Percentiles rank a stretch among this genome's conserved stretches.
phyloP scores from a whole-genome alignment of 2,888 invertebrate genomes.

The Phymatocera aterrima region DNA sequence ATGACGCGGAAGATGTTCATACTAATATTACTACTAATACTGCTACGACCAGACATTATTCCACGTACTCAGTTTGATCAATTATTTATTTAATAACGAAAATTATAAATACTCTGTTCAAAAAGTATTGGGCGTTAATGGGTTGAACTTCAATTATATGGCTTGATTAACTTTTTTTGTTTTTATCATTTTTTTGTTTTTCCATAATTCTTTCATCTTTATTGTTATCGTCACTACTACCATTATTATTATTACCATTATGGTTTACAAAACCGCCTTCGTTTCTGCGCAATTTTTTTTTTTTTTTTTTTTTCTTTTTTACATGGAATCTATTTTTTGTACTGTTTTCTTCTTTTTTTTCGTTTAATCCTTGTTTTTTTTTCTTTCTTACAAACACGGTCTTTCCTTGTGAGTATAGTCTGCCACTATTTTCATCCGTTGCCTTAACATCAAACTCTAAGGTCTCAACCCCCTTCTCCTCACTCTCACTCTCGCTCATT shows the following conservation, averaged over 20 bases:
- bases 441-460: not conserved
- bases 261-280: conserved; percentile 64
- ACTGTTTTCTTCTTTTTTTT: too few species aligned
- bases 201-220: conserved; percentile 48
- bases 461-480: not conserved
- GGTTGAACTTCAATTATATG: conserved; percentile 60
- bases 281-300: conserved; percentile 67
- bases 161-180: conserved; percentile 61
- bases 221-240: not conserved
- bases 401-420: conserved; percentile 15
- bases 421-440: not conserved
- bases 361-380: not conserved
- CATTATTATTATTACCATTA: conserved; percentile 55
- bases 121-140: conserved; percentile 41
- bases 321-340: too few species aligned
- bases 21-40: not conserved
- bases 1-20: not conserved
- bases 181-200: not conserved
- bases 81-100: conserved; percentile 2
- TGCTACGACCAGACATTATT: not conserved
- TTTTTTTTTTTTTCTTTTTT: conserved; percentile 53
- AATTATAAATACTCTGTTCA: conserved; percentile 11
- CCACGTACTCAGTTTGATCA: conserved; percentile 1
- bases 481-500: not conserved
- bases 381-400: not conserved